Evolutionary conservation across 2,888 invertebrate genomes (phyloP).

Genomic region (Silvanus unidentatus): DNA sequence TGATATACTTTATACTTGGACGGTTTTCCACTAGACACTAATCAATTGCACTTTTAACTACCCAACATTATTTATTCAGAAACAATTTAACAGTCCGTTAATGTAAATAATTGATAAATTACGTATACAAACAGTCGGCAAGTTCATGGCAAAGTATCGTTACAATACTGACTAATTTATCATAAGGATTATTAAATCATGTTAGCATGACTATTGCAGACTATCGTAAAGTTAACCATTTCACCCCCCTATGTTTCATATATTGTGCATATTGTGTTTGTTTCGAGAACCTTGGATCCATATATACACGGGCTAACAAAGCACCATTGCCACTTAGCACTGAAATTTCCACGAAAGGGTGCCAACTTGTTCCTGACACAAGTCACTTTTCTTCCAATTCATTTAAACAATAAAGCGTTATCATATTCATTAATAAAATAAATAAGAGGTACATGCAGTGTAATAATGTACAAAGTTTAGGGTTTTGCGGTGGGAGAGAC

Average conservation of each 20-base stretch:
- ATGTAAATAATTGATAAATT: background rate
- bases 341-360: slow-evolving; percentile 32
- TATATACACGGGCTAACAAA: slow-evolving; percentile 10
- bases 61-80: no score
- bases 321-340: slow-evolving; percentile 21
- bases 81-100: no score
- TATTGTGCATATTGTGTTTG: slow-evolving; percentile 6
- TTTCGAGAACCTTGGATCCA: slow-evolving; percentile 11
- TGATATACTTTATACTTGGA: no score
- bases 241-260: slow-evolving; percentile 10
- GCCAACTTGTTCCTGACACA: slow-evolving; percentile 37
- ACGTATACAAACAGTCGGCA: slow-evolving; percentile 17
- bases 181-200: slow-evolving; percentile 30
- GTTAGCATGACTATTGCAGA: slow-evolving; percentile 26
- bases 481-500: no score
- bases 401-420: background rate
- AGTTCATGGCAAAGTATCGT: slow-evolving; percentile 26
- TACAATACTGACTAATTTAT: slow-evolving; percentile 24
- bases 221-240: slow-evolving; percentile 20
- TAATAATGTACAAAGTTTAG: no score
- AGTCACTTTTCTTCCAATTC: background rate
- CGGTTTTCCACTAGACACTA: no score
- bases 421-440: no score
- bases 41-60: no score
- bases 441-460: no score